phyloP scores from a whole-genome alignment of 2,888 invertebrate genomes.

The Andrena bicolor region DNA sequence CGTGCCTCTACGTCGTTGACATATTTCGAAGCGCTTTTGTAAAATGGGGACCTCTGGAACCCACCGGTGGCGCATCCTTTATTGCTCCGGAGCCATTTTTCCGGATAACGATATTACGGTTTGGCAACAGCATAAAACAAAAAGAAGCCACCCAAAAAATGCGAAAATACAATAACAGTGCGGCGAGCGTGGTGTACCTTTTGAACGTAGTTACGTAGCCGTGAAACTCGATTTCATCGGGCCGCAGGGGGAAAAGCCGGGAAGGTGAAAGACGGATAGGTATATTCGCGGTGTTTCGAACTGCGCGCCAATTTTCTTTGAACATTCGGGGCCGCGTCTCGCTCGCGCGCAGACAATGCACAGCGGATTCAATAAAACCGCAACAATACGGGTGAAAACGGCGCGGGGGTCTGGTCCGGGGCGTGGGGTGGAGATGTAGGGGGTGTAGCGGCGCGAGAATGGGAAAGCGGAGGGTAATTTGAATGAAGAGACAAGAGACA shows the following conservation, averaged over 20 bases:
- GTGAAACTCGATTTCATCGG: conserved; percentile 68
- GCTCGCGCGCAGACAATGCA: conserved; percentile 80
- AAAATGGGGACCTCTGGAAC: neutral
- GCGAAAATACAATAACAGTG: conserved; percentile 28
- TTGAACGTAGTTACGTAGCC: conserved; percentile 65
- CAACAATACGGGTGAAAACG: conserved; percentile 83
- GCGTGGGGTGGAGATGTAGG: conserved; percentile 36
- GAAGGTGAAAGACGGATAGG: conserved; percentile 61
- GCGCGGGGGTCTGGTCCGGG: conserved; percentile 50
- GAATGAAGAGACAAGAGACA: conserved; percentile 85
- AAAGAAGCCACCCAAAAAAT: neutral
- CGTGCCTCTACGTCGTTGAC: neutral
- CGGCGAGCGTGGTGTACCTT: conserved; percentile 41
- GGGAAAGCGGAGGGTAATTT: conserved; percentile 82
- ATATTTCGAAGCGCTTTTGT: neutral
- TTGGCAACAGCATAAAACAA: conserved; percentile 28
- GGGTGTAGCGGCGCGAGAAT: conserved; percentile 74
- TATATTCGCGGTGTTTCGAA: conserved; percentile 63
- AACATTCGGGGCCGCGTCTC: conserved; percentile 75
- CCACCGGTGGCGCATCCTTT: neutral
- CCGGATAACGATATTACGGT: conserved; percentile 51
- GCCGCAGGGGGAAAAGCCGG: conserved; percentile 35
- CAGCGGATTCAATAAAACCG: conserved; percentile 84
- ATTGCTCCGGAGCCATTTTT: conserved; percentile 24
- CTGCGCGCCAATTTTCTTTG: conserved; percentile 78